Base-by-base conservation (phyloP, 2,888 invertebrate species). In the Alloscopus bannaensis region DNA sequence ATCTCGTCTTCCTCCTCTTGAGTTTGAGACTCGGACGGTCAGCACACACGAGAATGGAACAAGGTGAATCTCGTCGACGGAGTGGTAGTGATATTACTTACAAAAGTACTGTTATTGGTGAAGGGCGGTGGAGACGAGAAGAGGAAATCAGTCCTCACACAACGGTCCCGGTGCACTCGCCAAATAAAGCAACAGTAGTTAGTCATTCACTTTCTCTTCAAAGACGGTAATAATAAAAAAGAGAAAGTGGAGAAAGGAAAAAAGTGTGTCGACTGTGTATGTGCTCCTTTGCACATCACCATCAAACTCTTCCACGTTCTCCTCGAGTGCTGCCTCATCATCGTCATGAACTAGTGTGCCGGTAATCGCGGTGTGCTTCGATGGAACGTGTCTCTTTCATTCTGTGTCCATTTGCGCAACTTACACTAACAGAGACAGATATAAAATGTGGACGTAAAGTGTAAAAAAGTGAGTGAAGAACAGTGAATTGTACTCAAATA, bases 341-440 rank as follows among this genome's bases (percentile, higher is more conserved):
- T 64, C 28, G 16, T 60, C 18, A 31, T 36, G 26, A 16, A 20
- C 18, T 20, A 36, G 22, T 4, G 59, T 16, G n/a, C 45, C 47
- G 45, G 47, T 52, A 16, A 8, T 52, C 18, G 31, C 31, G 3
- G 13, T 45, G 45, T 45, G 45, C n/a, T n/a, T n/a, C 24, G 4
- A 16, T 1, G 20, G 66, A 28, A 31, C 29, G 55, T 78, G 71
- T 71, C 71, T 65, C 26, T 24, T 52, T 62, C 36, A 57, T 65
- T 78, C 71, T 78, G 70, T 65, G 78, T 78, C 78, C 78, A 78
- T 71, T 70, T 77, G 70, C 42, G n/a, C 55, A 13, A 36, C 36
- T 36, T 13, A 36, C 36, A 45, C n/a, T n/a, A n/a, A n/a, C n/a
- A n/a, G n/a, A n/a, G n/a, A n/a, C n/a, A n/a, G n/a, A n/a, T n/a